Conservation (phyloP, 2,888 invertebrate species). For the Agrenia bidenticulata region DNA sequence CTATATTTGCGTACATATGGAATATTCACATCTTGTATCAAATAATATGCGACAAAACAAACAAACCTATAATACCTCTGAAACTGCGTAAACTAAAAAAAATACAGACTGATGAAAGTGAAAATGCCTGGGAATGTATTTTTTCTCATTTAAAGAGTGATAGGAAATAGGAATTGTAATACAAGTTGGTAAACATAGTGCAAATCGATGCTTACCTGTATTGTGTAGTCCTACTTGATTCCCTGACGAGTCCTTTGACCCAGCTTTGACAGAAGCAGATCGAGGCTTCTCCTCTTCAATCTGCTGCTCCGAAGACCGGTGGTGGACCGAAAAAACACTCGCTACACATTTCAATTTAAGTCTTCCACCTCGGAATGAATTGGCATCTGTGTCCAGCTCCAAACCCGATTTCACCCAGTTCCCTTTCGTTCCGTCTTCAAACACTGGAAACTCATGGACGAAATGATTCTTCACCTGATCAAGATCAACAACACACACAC, state of each 20-base stretch:
- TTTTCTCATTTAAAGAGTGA: too few relatives aligned
- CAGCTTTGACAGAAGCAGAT: conserved; percentile 72
- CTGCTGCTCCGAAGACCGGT: conserved; percentile 64
- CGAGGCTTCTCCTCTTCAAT: conserved; percentile 74
- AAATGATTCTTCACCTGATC: conserved; percentile 48
- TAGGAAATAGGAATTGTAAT: conserved; percentile 6
- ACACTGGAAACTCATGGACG: conserved; percentile 48
- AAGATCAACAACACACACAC: not conserved
- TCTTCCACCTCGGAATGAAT: conserved; percentile 50
- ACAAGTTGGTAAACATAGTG: too few relatives aligned
- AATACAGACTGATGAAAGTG: not conserved
- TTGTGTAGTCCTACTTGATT: conserved; percentile 48
- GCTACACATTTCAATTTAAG: conserved; percentile 53
- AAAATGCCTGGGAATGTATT: too few relatives aligned
- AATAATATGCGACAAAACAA: too few relatives aligned
- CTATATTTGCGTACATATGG: too few relatives aligned
- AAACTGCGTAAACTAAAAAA: too few relatives aligned
- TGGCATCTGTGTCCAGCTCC: conserved; percentile 51
- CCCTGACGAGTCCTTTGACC: conserved; percentile 54
- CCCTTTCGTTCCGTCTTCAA: conserved; percentile 46
- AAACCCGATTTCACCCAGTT: conserved; percentile 50
- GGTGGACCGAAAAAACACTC: conserved; percentile 58
- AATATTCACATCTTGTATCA: too few relatives aligned
- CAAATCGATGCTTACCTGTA: conserved; percentile 35
- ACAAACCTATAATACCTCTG: too few relatives aligned